Percentiles rank a stretch among this genome's conserved stretches.
phyloP scores from a whole-genome alignment of 2,113 vertebrate species.

The Tetrax tetrax region DNA sequence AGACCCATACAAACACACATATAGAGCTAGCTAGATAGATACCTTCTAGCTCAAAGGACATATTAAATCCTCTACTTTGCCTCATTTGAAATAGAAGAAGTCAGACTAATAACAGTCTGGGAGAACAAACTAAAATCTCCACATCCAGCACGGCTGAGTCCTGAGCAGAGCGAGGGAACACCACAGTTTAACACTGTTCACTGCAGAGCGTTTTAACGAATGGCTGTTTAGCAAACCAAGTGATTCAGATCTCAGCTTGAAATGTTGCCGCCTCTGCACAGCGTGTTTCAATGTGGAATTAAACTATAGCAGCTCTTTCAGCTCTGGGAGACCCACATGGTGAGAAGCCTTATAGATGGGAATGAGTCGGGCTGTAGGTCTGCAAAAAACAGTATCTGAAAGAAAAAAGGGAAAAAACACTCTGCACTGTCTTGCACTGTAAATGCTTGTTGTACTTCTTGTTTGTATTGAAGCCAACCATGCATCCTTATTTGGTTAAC shows the following conservation, averaged over 20 bases:
- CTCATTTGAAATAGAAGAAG: background rate
- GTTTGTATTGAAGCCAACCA: background rate
- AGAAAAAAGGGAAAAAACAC: background rate
- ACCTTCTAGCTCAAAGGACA: background rate
- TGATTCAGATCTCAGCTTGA: background rate
- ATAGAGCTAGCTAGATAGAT: background rate
- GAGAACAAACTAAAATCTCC: background rate
- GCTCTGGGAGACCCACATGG: background rate
- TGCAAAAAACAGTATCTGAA: background rate
- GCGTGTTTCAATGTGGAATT: background rate
- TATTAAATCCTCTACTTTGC: background rate
- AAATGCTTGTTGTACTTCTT: background rate
- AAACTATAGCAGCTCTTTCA: background rate
- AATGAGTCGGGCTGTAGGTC: background rate
- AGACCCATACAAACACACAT: background rate
- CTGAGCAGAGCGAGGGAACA: background rate
- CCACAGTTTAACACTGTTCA: background rate
- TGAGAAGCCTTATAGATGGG: background rate
- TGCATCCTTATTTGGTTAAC: background rate
- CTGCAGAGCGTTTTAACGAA: background rate
- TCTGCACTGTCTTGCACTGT: background rate
- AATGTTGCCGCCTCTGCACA: background rate
- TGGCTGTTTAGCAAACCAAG: background rate
- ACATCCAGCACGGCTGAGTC: background rate
- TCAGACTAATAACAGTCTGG: background rate